Evolutionary conservation across 2,113 vertebrate genomes (phyloP).

Genomic region (Dendropsophus ebraccatus): DNA sequence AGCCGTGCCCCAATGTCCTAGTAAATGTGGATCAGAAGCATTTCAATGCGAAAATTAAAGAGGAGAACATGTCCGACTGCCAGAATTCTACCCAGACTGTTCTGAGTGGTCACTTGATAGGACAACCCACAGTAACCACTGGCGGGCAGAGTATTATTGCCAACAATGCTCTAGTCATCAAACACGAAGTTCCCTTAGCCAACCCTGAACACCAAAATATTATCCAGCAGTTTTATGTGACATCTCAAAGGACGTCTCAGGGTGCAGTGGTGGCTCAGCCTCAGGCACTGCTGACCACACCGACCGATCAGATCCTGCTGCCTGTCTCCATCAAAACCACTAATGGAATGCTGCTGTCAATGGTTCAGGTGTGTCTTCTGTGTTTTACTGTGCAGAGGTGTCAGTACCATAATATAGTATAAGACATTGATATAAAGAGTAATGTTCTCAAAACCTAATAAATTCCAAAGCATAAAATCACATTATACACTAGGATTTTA

Average conservation of each 20-base stretch:
- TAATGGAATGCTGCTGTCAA: constrained; percentile 77
- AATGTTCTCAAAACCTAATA: background rate
- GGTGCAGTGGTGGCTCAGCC: constrained; percentile 76
- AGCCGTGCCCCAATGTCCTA: constrained; percentile 52
- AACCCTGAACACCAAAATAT: constrained; percentile 70
- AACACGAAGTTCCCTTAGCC: constrained; percentile 76
- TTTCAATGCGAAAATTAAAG: constrained; percentile 65
- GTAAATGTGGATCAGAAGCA: constrained; percentile 65
- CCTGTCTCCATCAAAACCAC: constrained; percentile 83
- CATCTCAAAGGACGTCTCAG: constrained; percentile 78
- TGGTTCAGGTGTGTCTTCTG: constrained; percentile 77
- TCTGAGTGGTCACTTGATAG: constrained; percentile 62
- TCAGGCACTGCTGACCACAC: constrained; percentile 82
- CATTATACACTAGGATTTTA: background rate
- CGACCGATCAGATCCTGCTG: constrained; percentile 80
- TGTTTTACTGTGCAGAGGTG: background rate
- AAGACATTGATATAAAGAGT: background rate
- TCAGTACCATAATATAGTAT: background rate
- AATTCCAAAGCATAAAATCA: background rate
- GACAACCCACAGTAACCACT: constrained; percentile 61
- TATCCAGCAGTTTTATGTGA: constrained; percentile 83
- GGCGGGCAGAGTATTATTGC: constrained; percentile 71
- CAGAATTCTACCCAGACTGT: constrained; percentile 68
- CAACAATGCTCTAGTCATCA: constrained; percentile 77
- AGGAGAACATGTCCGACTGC: constrained; percentile 73